phyloP scores from a whole-genome alignment of 2,797 vertebrate genomes.

The Varecia variegata region DNA sequence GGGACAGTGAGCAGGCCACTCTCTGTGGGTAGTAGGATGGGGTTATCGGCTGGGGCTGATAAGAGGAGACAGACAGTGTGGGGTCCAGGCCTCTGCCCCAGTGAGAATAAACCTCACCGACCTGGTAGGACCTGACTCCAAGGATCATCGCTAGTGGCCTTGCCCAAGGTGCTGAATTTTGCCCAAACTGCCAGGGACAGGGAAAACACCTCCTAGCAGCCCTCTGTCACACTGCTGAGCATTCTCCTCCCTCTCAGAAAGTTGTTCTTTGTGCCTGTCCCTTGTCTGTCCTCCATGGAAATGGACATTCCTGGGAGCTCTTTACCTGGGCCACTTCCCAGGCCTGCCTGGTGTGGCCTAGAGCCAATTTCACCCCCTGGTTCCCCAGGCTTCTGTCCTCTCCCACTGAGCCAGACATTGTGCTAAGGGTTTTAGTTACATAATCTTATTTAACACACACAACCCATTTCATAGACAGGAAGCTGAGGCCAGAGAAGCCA shows the following conservation, averaged over 20 bases:
- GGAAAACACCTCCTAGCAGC: not conserved
- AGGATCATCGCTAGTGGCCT: not conserved
- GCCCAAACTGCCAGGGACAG: not conserved
- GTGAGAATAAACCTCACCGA: not conserved
- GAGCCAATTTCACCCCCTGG: not conserved
- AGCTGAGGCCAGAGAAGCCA: not conserved
- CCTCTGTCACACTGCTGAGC: not conserved
- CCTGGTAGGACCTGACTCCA: not conserved
- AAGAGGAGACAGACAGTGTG: not conserved
- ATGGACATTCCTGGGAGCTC: not conserved
- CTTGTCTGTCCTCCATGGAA: not conserved
- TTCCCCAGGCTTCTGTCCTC: not conserved
- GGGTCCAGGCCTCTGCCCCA: not conserved
- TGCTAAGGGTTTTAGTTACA: not conserved
- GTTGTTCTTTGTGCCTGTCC: not conserved
- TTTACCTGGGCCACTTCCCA: not conserved
- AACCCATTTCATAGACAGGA: not conserved
- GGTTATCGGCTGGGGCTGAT: not conserved
- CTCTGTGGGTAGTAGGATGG: conserved; percentile 64
- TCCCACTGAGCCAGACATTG: not conserved
- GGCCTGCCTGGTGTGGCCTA: not conserved
- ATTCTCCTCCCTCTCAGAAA: not conserved
- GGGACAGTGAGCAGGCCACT: conserved; percentile 77
- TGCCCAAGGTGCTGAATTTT: not conserved
- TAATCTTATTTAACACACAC: not conserved